Percentiles rank a stretch among this genome's conserved stretches.
Evolutionary conservation across 1,140 invertebrate genomes (phyloP).

Genomic region (Meloidogyne floridensis): DNA sequence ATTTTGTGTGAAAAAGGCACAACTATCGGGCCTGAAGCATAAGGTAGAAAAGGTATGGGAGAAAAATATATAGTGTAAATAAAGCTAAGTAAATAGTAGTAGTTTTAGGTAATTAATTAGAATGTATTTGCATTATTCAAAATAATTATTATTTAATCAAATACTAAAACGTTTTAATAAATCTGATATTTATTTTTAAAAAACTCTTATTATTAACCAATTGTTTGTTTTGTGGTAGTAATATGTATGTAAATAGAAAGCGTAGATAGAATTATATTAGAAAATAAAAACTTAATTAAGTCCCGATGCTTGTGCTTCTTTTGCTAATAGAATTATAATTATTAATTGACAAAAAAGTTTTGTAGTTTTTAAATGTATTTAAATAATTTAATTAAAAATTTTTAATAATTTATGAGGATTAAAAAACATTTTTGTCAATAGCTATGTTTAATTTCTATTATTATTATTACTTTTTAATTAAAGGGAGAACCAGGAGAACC

Average conservation of each 20-base stretch:
- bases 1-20: conserved; percentile 56
- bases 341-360: conserved; percentile 1
- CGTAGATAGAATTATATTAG: not conserved
- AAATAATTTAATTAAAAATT: conserved; percentile 23
- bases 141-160: not conserved
- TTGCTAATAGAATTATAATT: conserved; percentile 10
- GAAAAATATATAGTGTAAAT: not conserved
- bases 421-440: conserved; percentile 4
- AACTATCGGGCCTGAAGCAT: conserved; percentile 59
- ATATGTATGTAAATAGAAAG: not conserved
- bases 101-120: not conserved
- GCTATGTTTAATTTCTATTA: not conserved
- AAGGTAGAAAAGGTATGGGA: conserved; percentile 63
- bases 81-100: not conserved
- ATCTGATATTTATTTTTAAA: too few species aligned
- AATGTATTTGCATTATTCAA: too few species aligned
- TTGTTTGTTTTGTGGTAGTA: not conserved
- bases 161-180: too few species aligned
- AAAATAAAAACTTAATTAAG: not conserved
- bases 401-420: conserved; percentile 6
- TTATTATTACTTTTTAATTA: conserved; percentile 26
- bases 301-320: conserved; percentile 17
- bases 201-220: not conserved
- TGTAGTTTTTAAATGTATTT: not conserved
- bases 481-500: conserved; percentile 64